Evolutionary conservation across 2,888 invertebrate genomes (phyloP).

Genomic region (Leucoma salicis): DNA sequence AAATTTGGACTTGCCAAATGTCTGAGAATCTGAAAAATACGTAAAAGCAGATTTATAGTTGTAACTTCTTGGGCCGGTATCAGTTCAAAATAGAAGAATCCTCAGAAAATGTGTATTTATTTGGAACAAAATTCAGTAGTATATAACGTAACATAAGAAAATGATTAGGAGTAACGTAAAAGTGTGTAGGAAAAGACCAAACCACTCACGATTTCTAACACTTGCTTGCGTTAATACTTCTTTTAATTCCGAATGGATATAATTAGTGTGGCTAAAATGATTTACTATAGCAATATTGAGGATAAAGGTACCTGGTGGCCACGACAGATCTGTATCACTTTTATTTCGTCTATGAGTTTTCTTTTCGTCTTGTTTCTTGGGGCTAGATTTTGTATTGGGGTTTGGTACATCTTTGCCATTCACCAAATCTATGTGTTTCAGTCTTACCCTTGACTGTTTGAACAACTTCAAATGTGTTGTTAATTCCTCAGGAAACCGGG

Average conservation of each 20-base stretch:
- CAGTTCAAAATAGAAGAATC: no score
- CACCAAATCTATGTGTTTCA: constrained; percentile 69
- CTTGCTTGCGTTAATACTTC: no score
- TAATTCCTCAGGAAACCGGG: constrained; percentile 93
- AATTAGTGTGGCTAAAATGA: no score
- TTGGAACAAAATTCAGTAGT: no score
- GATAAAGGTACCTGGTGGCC: constrained; percentile 78
- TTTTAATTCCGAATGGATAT: no score
- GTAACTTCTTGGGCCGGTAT: no score
- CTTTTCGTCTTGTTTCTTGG: constrained; percentile 70
- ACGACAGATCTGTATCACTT: constrained; percentile 87
- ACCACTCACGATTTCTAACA: no score
- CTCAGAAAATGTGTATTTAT: no score
- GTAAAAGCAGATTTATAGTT: neutral
- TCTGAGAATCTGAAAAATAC: constrained; percentile 58
- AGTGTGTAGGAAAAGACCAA: no score
- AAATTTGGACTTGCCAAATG: constrained; percentile 84
- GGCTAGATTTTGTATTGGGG: constrained; percentile 61
- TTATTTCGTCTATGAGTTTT: constrained; percentile 86
- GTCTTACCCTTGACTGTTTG: constrained; percentile 86
- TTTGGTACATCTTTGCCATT: constrained; percentile 70
- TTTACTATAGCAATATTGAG: no score
- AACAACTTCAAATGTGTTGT: constrained; percentile 94
- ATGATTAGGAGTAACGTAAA: no score
- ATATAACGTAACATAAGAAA: no score